Conservation (phyloP, 2,113 vertebrate genomes). For the Reinhardtius hippoglossoides region DNA sequence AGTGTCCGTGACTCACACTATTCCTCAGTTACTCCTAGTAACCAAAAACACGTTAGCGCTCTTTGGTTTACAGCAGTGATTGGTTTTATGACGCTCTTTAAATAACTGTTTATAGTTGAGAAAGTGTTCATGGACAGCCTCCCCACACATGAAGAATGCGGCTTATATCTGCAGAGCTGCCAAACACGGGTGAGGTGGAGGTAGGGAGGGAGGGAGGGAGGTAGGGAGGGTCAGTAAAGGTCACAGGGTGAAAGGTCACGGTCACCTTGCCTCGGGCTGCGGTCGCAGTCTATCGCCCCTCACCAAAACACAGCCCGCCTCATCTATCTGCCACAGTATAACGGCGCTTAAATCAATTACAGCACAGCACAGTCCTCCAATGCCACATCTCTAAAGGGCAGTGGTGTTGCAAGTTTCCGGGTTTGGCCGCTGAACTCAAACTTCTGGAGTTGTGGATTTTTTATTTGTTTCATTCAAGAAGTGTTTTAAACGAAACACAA, state of each 20-base stretch:
- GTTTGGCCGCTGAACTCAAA: constrained; percentile 12
- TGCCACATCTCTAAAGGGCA: constrained; percentile 16
- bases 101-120: constrained; percentile 31
- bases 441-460: neutral
- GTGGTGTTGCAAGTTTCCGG: neutral
- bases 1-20: neutral
- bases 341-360: constrained; percentile 29
- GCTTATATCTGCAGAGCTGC: constrained; percentile 15
- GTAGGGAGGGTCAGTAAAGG: constrained; percentile 22
- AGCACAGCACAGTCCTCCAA: neutral
- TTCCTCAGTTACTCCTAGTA: constrained; percentile 5
- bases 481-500: neutral
- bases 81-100: constrained; percentile 11
- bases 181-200: neutral
- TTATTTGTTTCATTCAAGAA: neutral
- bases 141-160: neutral
- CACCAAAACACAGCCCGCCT: constrained; percentile 37
- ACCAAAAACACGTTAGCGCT: neutral
- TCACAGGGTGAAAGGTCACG: constrained; percentile 51
- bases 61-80: neutral
- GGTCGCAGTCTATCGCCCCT: constrained; percentile 32
- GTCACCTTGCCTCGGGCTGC: constrained; percentile 50
- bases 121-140: constrained; percentile 19
- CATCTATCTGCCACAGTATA: constrained; percentile 16
- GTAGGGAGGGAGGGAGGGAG: neutral